Percentiles rank a stretch among this genome's conserved stretches.
These are phyloP conservation scores for Erebia epiphron DNA, from an alignment of 2,888 invertebrate genomes.

Conservation along the genomic window DNA sequence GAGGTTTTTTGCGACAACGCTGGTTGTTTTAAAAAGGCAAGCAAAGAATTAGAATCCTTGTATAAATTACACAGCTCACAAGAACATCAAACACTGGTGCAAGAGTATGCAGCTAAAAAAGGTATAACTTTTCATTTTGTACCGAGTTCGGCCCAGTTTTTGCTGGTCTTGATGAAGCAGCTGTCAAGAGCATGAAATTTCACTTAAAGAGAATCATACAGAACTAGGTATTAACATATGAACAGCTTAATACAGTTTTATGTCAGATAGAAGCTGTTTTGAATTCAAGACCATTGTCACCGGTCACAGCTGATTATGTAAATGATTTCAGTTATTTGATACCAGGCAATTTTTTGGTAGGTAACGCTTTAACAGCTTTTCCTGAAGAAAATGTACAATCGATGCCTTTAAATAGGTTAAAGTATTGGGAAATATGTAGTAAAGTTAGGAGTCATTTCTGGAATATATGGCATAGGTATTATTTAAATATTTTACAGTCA, in stretches of 20 bases:
- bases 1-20: neutral
- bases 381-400: neutral
- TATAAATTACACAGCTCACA: conserved; percentile 19
- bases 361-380: neutral
- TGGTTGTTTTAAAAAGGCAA: conserved; percentile 32
- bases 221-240: conserved; percentile 22
- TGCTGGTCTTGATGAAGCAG: conserved; percentile 1
- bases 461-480: conserved; percentile 31
- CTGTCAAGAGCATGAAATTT: neutral
- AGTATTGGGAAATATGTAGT: conserved; percentile 26
- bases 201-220: conserved; percentile 1
- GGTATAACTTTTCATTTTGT: conserved; percentile 38
- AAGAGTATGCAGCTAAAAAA: conserved; percentile 22
- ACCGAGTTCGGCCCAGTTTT: conserved; percentile 30
- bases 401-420: conserved; percentile 5
- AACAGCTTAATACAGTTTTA: conserved; percentile 33
- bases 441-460: conserved; percentile 30
- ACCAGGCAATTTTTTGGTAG: conserved; percentile 3
- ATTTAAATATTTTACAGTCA: too few relatives aligned
- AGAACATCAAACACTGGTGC: conserved; percentile 3
- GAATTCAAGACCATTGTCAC: conserved; percentile 35
- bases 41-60: conserved; percentile 30
- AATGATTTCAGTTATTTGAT: conserved; percentile 30
- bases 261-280: conserved; percentile 37
- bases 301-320: conserved; percentile 16